phyloP scores from a whole-genome alignment of 1,140 invertebrate species.

The Pygmarrhopalites habei region DNA sequence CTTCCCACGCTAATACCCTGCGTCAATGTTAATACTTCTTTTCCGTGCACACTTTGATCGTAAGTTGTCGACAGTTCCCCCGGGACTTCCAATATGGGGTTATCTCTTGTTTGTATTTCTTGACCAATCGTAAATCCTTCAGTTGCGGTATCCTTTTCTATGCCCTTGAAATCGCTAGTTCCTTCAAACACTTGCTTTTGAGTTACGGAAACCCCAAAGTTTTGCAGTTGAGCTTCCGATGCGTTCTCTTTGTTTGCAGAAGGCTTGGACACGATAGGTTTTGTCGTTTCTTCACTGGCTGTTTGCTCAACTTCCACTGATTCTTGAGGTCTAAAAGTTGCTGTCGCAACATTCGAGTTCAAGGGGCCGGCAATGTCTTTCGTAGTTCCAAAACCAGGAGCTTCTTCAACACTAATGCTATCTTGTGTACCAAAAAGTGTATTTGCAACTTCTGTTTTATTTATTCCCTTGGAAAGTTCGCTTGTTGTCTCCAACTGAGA shows the following conservation, averaged over 20 bases:
- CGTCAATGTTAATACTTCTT: neutral
- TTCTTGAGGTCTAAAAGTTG: neutral
- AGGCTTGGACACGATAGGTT: neutral
- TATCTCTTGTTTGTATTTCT: neutral
- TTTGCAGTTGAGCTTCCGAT: neutral
- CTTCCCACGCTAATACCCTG: neutral
- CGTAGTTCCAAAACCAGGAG: neutral
- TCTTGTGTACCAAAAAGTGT: neutral
- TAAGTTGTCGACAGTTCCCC: neutral
- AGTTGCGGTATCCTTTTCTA: neutral
- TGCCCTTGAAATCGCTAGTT: neutral
- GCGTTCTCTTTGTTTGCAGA: neutral
- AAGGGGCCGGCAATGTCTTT: constrained; percentile 2
- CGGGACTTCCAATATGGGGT: neutral
- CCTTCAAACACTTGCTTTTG: neutral
- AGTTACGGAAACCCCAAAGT: neutral
- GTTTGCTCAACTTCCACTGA: neutral
- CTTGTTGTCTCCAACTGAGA: too few relatives aligned
- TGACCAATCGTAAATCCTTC: neutral
- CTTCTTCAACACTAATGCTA: neutral
- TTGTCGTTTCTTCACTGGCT: neutral
- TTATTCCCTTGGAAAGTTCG: too few relatives aligned
- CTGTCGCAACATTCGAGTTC: neutral
- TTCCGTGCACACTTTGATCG: neutral
- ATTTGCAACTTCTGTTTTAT: neutral